These are phyloP conservation scores for Neolamprologus kungweensis DNA, from an alignment of 2,113 vertebrate genomes.

Conservation along the genomic window DNA sequence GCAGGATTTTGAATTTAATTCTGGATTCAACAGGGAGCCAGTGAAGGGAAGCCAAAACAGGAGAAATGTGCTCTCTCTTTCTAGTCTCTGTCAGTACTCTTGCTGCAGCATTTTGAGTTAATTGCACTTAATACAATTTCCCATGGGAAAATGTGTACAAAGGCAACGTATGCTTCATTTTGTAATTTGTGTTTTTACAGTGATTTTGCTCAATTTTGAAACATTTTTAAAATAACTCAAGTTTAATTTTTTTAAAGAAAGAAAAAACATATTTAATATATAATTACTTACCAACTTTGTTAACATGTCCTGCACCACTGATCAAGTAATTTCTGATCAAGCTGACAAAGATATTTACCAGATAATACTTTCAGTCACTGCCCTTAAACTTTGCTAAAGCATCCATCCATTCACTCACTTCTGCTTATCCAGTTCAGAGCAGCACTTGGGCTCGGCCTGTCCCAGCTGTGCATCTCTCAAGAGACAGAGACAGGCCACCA, in stretches of 20 bases:
- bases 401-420: background rate
- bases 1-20: background rate
- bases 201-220: background rate
- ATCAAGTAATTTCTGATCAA: background rate
- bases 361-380: background rate
- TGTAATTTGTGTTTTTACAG: background rate
- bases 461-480: background rate
- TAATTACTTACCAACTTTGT: background rate
- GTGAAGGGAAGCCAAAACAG: background rate
- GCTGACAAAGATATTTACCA: background rate
- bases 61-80: background rate
- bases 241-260: background rate
- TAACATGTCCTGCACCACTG: background rate
- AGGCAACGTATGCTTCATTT: background rate
- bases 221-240: background rate
- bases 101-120: background rate
- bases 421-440: background rate
- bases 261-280: background rate
- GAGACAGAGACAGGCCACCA: background rate
- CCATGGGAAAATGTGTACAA: background rate
- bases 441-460: background rate
- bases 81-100: background rate
- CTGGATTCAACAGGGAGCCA: background rate
- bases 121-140: background rate
- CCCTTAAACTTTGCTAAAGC: background rate